Evolutionary conservation across 2,797 vertebrate genomes (phyloP), one percentile per base, ranked within the genome.

Genomic region (Xenentodon cancila): DNA sequence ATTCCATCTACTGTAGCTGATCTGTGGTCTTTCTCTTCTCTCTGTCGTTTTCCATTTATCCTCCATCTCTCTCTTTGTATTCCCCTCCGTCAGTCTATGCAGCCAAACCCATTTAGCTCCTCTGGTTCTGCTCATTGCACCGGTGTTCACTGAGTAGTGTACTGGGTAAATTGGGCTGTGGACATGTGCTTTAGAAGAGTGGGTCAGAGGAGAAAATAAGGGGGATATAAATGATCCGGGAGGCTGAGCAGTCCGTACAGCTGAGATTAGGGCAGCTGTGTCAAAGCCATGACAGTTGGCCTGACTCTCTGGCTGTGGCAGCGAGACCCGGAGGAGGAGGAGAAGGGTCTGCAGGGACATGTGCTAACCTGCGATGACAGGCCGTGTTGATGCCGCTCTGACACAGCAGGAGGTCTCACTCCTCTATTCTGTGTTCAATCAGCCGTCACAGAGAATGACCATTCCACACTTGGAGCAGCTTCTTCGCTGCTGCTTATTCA

Each of bases 291-390:
- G 85, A 84, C 87, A 84, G 71, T 71, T 71, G 32, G 68, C 55
- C 61, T 64, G 71, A 67, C 68, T 71, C 62, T 58, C 51, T 7
- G 32, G 40, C 56, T 72, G 53, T 66, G 30, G 64, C 7, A 62
- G 56, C 57, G 64, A 70, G 65, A 60, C 64, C 53, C n/a, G 19
- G 70, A 80, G 76, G 71, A 70, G 64, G 77, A 81, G 73, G 55
- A 60, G 79, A 74, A 82, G 72, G 69, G 72, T 68, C 82, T 43
- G 21, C 71, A 53, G 70, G 69, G 70, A 81, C 51, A 61, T 37
- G 54, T 64, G 80, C 75, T 85, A 86, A 87, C 89, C 84, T 75
- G 83, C 8, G 75, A 85, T 84, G 84, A 84, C 85, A 83, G 76
- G 69, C 61, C 1, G 65, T 79, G 79, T 82, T 44, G 68, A 82